Evolutionary conservation across 2,888 invertebrate species (phyloP).

Genomic region (Drosophila neotestacea): DNA sequence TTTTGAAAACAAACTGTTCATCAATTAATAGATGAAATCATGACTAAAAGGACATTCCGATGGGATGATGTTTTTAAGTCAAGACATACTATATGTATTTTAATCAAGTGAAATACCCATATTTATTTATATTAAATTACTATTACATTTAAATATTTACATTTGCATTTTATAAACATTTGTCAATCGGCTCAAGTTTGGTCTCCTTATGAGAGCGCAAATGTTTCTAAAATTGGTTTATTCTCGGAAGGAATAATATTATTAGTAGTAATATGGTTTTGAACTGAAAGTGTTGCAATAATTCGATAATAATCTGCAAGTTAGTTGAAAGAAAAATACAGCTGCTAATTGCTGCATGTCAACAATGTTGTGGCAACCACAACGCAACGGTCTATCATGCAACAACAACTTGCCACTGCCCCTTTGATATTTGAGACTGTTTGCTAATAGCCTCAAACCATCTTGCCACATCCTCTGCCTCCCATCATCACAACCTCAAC

Average conservation of each 20-base stretch:
- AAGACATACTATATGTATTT: no score
- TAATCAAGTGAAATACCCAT: no score
- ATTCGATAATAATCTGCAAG: conserved; percentile 2
- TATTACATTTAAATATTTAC: no score
- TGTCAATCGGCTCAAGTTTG: no score
- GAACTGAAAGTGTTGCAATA: conserved; percentile 21
- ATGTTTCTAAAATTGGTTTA: no score
- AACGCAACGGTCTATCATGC: conserved; percentile 11
- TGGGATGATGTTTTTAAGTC: no score
- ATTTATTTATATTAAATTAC: no score
- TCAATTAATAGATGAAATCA: no score
- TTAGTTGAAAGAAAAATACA: not conserved
- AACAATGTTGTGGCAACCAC: conserved; percentile 17
- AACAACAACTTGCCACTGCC: conserved; percentile 29
- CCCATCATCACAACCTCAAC: not conserved
- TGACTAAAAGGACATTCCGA: no score
- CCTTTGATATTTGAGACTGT: conserved; percentile 82
- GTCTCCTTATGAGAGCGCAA: no score
- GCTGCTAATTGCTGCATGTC: conserved; percentile 68
- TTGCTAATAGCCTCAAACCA: conserved; percentile 76
- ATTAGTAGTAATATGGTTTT: not conserved
- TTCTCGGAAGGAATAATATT: no score
- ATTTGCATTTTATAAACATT: not conserved
- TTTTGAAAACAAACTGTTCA: no score
- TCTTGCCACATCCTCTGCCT: not conserved